A percentile compares a stretch with the other conserved stretches of the same genome.
Conservation (phyloP, 37 sponge, comb jelly and placozoan species). For the Beroe forskalii region DNA sequence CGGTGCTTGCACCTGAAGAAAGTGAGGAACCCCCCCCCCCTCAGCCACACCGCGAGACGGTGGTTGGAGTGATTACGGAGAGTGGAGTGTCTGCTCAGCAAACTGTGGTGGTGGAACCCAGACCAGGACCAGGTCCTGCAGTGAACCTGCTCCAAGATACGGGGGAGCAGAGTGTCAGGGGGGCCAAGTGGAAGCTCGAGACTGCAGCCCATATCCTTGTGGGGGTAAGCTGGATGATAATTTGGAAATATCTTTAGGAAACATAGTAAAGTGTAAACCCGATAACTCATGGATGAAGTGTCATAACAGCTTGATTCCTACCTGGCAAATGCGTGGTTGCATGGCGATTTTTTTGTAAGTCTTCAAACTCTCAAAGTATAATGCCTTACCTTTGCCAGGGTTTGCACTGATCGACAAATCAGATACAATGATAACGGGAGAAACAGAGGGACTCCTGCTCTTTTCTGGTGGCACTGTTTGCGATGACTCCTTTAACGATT, state of each 20-base stretch:
- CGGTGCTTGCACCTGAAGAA: too few species aligned
- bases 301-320: background rate
- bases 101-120: background rate
- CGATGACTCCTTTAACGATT: background rate
- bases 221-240: background rate
- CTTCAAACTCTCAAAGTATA: too few species aligned
- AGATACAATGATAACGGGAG: background rate
- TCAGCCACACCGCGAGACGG: constrained; percentile 1
- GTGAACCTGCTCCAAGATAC: background rate
- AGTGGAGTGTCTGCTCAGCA: background rate
- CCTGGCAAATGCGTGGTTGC: background rate
- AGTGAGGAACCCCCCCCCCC: too few species aligned
- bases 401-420: background rate
- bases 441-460: background rate
- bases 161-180: background rate
- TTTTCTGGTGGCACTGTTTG: background rate
- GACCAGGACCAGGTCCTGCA: constrained; percentile 10
- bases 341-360: background rate
- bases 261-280: too few species aligned
- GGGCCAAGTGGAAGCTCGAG: background rate
- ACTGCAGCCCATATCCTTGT: background rate
- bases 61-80: constrained; percentile 20
- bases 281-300: too few species aligned
- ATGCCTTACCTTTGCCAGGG: too few species aligned
- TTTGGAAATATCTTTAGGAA: background rate